phyloP scores from a whole-genome alignment of 2,797 vertebrate genomes.

The Tragopan temminckii region DNA sequence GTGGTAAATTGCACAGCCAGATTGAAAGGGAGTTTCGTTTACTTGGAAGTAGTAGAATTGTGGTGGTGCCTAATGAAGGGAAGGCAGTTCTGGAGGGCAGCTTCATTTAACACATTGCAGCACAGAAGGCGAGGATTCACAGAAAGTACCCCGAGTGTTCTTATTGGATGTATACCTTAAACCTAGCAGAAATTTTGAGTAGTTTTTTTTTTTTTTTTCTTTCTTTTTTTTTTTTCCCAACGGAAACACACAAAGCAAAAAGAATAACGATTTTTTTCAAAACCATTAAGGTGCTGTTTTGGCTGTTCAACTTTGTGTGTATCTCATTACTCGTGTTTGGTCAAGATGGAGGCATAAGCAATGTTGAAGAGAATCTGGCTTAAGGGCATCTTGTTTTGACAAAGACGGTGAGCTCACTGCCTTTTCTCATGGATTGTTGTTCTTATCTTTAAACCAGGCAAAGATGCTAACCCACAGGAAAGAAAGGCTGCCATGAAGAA shows the following conservation, averaged over 20 bases:
- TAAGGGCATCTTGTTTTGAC: background rate
- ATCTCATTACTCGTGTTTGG: background rate
- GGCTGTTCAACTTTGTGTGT: background rate
- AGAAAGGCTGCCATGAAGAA: constrained; percentile 93
- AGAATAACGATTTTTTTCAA: background rate
- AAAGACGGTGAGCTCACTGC: background rate
- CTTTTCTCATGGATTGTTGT: background rate
- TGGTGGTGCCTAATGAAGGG: background rate
- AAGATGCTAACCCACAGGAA: constrained; percentile 88
- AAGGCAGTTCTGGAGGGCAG: background rate
- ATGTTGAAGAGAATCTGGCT: background rate
- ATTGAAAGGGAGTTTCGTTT: background rate
- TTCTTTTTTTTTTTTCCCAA: too few relatives aligned
- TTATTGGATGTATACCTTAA: background rate
- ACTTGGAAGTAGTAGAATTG: rapidly evolving
- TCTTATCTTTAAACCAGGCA: constrained; percentile 81
- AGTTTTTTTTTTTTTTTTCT: background rate
- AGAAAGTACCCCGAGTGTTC: background rate
- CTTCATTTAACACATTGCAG: background rate
- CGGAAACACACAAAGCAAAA: background rate
- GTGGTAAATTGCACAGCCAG: background rate
- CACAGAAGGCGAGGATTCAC: background rate
- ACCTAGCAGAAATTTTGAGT: background rate
- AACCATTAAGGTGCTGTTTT: background rate
- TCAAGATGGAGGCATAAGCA: background rate